Evolutionary conservation across 2,113 vertebrate genomes (phyloP).

Genomic region (Tychaedon coryphoeus): DNA sequence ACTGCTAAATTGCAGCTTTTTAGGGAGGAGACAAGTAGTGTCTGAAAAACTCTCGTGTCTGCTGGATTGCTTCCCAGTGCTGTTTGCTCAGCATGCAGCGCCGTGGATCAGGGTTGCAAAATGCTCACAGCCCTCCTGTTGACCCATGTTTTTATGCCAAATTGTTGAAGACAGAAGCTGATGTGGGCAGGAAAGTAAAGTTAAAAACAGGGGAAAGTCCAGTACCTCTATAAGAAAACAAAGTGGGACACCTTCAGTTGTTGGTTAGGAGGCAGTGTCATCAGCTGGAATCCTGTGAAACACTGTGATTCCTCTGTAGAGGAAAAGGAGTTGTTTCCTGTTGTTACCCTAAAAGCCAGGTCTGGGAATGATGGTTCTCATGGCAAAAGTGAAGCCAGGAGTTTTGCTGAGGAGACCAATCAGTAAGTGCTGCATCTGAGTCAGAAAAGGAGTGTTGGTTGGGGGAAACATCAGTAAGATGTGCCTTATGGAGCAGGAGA

Average conservation of each 20-base stretch:
- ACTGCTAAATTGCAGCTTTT: background rate
- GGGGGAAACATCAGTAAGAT: background rate
- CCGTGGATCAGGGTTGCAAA: background rate
- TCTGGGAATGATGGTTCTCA: background rate
- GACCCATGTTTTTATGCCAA: background rate
- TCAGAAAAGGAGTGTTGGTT: background rate
- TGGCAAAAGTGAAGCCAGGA: background rate
- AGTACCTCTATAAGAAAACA: background rate
- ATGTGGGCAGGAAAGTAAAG: background rate
- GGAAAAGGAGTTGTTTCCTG: background rate
- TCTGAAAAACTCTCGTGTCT: background rate
- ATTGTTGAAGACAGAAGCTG: background rate
- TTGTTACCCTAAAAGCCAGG: background rate
- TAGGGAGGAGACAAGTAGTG: background rate
- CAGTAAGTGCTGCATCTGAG: background rate
- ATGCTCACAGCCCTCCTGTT: background rate
- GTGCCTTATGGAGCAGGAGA: background rate
- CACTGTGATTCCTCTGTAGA: background rate
- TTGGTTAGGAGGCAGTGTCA: rapidly evolving
- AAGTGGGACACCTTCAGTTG: background rate
- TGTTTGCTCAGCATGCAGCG: background rate
- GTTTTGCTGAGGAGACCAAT: background rate
- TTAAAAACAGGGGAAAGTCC: background rate
- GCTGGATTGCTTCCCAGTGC: background rate
- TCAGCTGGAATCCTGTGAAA: background rate